These are phyloP conservation scores for Ailuropoda melanoleuca DNA, from an alignment of 2,113 vertebrate genomes.

Conservation along the genomic window DNA sequence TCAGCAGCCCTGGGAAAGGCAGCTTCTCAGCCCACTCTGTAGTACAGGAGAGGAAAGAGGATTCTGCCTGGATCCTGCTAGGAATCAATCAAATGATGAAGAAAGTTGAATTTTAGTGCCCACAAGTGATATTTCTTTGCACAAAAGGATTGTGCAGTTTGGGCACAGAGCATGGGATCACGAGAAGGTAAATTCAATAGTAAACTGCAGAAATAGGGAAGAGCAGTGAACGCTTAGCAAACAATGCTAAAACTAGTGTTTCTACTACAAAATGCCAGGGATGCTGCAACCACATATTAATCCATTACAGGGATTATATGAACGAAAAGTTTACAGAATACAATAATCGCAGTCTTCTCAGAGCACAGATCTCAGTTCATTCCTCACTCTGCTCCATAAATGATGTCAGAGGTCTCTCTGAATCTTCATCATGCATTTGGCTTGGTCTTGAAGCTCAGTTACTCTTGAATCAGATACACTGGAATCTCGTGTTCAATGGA, in stretches of 20 bases:
- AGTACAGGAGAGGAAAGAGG: not conserved
- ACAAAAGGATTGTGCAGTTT: slow-evolving; percentile 45
- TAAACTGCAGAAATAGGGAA: not conserved
- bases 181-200: slow-evolving; percentile 56
- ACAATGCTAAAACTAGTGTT: not conserved
- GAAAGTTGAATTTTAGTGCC: not conserved
- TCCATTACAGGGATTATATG: not conserved
- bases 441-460: not conserved
- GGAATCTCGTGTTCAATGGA: not conserved
- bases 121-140: slow-evolving; percentile 8
- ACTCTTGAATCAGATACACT: not conserved
- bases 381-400: not conserved
- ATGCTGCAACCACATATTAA: not conserved
- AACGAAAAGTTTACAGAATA: not conserved
- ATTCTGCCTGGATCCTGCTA: slow-evolving; percentile 18
- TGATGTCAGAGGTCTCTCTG: not conserved
- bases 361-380: not conserved
- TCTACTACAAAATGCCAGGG: not conserved
- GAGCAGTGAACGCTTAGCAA: slow-evolving; percentile 33
- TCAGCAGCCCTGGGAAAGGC: slow-evolving; percentile 51
- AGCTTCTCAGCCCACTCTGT: not conserved
- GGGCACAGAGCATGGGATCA: slow-evolving; percentile 37
- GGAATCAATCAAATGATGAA: not conserved
- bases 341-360: not conserved
- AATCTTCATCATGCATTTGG: not conserved